Base-by-base conservation (phyloP, 2,888 invertebrate species). In the Chironomus tentans region DNA sequence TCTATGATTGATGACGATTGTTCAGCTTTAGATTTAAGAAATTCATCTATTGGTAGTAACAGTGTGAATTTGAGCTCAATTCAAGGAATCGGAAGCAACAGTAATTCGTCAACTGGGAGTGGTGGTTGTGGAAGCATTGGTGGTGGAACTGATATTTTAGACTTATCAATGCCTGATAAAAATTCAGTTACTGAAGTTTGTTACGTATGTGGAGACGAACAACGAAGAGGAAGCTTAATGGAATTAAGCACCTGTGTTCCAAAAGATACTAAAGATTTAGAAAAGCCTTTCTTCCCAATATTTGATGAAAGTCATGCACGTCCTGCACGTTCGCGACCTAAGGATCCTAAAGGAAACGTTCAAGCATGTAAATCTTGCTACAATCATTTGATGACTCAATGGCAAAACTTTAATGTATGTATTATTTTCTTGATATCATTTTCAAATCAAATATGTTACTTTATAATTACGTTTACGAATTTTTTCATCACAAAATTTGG, bases 81-180 rank as follows among this genome's bases (percentile, higher is more conserved):
- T 61, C 76, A 76, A 68, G 76, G 76, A 69, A 76, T 76, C 28
- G 76, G 76, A 22, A 76, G 76, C 69, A 76, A 76, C 56, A 76
- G 76, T 56, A 76, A 76, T 50, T 76, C 76, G 3, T 76, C 76
- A 15, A 76, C 76, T 15, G 76, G 76, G 0, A 76, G 76, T 69
- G 76, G 68, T 56, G 76, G 76, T 24, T 62, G 76, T 18, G 76
- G 69, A 22, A 76, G 76, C 56, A 76, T 76, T 56, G 68, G 69
- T 65, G 88, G 89, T n/a, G 93, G 92, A 80, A 90, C 93, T 56
- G 93, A 93, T 82, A 94, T 94, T 80, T 86, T 94, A 77, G 94
- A 95, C 85, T 87, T 95, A 77, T 94, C 94, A 78, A 94, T 95
- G 94, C 94, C 94, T 12, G 94, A 94, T 84, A 94, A 94, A 86